phyloP scores from a whole-genome alignment of 2,113 vertebrate species.

The Xiphophorus maculatus region DNA sequence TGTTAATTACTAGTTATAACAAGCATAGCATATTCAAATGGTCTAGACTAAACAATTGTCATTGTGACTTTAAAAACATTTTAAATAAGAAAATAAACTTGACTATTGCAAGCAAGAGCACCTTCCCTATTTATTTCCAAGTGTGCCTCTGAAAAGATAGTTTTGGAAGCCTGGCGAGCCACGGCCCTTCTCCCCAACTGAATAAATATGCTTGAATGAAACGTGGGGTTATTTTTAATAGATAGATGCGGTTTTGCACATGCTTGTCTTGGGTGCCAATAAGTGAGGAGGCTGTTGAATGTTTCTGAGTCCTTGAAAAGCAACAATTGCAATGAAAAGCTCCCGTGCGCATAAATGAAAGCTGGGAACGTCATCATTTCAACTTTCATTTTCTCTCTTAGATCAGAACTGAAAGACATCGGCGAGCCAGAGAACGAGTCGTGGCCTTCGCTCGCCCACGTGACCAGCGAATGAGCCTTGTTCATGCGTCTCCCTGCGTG shows the following conservation, averaged over 20 bases:
- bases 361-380: background rate
- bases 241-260: too few relatives aligned
- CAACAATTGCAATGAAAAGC: background rate
- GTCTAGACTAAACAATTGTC: too few relatives aligned
- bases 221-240: background rate
- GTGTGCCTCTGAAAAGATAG: too few relatives aligned
- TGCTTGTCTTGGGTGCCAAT: too few relatives aligned
- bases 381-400: conserved; percentile 24
- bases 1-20: background rate
- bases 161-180: too few relatives aligned
- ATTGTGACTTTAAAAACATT: too few relatives aligned
- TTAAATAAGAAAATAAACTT: too few relatives aligned
- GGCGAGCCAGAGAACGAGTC: conserved; percentile 57
- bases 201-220: too few relatives aligned
- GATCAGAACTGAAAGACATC: conserved; percentile 56
- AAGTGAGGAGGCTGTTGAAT: too few relatives aligned
- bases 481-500: conserved; percentile 80
- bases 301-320: background rate
- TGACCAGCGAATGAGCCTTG: conserved; percentile 70
- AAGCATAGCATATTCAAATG: background rate
- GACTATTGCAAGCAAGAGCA: too few relatives aligned
- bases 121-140: too few relatives aligned
- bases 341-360: background rate
- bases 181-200: too few relatives aligned
- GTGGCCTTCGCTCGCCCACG: conserved; percentile 60